Conservation (phyloP, 1,140 invertebrate species). For the Camponotus floridanus region DNA sequence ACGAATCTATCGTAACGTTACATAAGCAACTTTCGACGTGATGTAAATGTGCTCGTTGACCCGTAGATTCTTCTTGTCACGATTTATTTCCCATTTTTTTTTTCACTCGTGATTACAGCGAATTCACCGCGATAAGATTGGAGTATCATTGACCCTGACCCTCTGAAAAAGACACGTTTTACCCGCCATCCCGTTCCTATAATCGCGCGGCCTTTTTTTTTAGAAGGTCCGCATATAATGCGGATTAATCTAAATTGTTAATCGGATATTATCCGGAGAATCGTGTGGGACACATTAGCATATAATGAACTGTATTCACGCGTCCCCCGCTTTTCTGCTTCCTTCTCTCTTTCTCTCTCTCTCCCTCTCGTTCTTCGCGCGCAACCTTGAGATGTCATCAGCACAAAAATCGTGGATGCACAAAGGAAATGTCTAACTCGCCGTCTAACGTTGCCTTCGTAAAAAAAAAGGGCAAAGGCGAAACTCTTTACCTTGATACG, state of each 20-base stretch:
- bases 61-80: neutral
- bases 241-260: constrained; percentile 20
- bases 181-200: neutral
- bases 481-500: constrained; percentile 90
- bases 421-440: neutral
- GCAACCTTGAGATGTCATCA: constrained; percentile 36
- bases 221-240: neutral
- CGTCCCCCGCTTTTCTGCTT: neutral
- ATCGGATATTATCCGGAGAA: constrained; percentile 8
- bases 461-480: constrained; percentile 35
- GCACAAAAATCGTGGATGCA: neutral
- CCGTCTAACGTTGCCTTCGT: no score
- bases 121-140: constrained; percentile 49
- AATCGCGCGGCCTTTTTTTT: neutral
- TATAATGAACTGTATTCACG: constrained; percentile 11
- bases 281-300: neutral
- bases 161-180: constrained; percentile 28
- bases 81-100: neutral
- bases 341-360: no score
- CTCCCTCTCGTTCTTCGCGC: neutral
- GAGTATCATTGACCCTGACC: constrained; percentile 51
- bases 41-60: neutral
- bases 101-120: constrained; percentile 10
- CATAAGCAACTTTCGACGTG: constrained; percentile 4
- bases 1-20: neutral